Evolutionary conservation across 2,888 invertebrate species (phyloP).

Genomic region (Danaus chrysippus): DNA sequence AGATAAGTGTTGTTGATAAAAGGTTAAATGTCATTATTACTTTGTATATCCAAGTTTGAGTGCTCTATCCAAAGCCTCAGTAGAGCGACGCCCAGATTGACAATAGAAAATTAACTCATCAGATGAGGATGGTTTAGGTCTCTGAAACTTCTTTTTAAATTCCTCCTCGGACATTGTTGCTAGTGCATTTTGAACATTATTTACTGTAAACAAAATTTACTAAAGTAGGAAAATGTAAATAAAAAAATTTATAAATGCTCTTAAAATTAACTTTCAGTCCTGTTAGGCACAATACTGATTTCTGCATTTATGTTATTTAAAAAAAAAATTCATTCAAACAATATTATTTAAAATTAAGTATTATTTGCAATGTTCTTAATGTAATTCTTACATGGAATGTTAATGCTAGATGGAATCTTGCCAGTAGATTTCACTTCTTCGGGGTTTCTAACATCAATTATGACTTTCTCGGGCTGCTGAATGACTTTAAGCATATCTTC

Average conservation of each 20-base stretch:
- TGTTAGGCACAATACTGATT: too few relatives aligned
- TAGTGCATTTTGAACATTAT: conserved; percentile 51
- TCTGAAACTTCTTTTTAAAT: conserved; percentile 54
- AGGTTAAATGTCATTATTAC: conserved; percentile 41
- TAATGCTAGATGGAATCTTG: conserved; percentile 85
- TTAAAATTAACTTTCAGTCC: too few relatives aligned
- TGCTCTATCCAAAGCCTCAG: conserved; percentile 62
- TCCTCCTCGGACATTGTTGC: conserved; percentile 61
- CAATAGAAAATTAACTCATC: conserved; percentile 73
- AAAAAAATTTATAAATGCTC: too few relatives aligned
- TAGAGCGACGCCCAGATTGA: conserved; percentile 58
- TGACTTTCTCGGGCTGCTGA: conserved; percentile 68
- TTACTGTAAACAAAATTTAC: conserved; percentile 45
- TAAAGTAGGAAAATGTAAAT: too few relatives aligned
- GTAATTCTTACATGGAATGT: conserved; percentile 82
- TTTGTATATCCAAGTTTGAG: conserved; percentile 67
- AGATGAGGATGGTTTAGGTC: conserved; percentile 55
- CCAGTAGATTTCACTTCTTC: conserved; percentile 84
- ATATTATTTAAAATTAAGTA: too few relatives aligned
- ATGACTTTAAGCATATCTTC: conserved; percentile 66
- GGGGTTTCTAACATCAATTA: conserved; percentile 89
- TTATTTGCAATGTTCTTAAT: neutral
- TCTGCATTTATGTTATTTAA: too few relatives aligned
- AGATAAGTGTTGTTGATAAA: conserved; percentile 4
- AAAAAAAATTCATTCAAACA: too few relatives aligned